Base-by-base conservation (phyloP, 2,888 invertebrate genomes). In the Ceriagrion tenellum region DNA sequence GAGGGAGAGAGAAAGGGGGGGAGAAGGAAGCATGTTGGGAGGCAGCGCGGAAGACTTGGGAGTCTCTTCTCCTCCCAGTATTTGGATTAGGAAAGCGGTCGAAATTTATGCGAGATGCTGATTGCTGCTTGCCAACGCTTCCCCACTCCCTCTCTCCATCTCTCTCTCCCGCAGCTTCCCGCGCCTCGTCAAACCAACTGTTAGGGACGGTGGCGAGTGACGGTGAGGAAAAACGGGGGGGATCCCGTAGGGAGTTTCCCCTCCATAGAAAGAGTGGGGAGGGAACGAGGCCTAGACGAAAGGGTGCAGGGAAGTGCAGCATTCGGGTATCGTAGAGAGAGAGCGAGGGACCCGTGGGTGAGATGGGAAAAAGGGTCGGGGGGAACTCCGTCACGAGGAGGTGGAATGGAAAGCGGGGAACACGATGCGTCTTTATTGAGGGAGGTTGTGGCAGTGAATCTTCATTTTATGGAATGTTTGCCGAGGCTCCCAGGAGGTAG, bases 51-150 rank as follows among this genome's bases (percentile, higher is more conserved):
- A 90, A 91, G 56, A 40, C 26, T 59, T 23, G 63, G 63, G 18
- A 26, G 91, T n/a, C 59, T 16, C 30, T 63, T 91, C 35, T 56
- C 8, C 63, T 63, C 30, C 59, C 59, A 91, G 63, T 63, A 35
- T 63, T 91, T 63, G 91, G 40, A 63, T 69, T 69, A 59, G 40
- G 63, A n/a, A 69, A 63, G 23, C 16, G 55, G 47, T 69, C n/a
- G 63, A 63, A 69, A 69, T 93, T 74, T 55, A 69, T 69, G 93
- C 69, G 93, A 93, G 93, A 93, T 47, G 55, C 69, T 74, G 93
- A 93, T 93, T 93, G 93, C 91, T 63, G 59, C 18, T 30, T 35
- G 47, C 74, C 69, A 30, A 91, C 47, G n/a, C 91, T 63, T 18
- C 59, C 6, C 30, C 12, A 35, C 18, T 30, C 35, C n/a, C 69